Percentiles rank a stretch among this genome's conserved stretches.
These are phyloP conservation scores for Phocoena phocoena DNA, from an alignment of 2,113 vertebrate species.

Conservation along the genomic window DNA sequence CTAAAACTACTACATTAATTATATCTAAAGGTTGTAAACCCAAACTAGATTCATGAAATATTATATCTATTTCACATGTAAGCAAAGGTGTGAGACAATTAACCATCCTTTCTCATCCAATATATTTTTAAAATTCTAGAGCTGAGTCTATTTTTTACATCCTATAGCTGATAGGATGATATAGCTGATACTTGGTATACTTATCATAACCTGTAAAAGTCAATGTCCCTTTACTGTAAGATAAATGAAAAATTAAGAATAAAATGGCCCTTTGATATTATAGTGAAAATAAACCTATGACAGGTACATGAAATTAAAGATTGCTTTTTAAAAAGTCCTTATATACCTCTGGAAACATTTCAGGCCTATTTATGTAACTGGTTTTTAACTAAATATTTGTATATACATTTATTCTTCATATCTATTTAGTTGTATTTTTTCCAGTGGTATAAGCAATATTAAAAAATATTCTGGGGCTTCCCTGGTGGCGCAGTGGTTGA, in stretches of 20 bases:
- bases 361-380: neutral
- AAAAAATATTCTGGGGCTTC: neutral
- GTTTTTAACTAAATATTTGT: slow-evolving; percentile 29
- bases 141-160: neutral
- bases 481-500: too few species aligned
- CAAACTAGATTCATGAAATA: slow-evolving; percentile 1
- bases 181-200: neutral
- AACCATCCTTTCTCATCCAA: neutral
- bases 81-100: neutral
- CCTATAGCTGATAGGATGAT: neutral
- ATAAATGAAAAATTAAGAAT: slow-evolving; percentile 9
- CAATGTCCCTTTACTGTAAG: neutral
- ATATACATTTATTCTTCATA: slow-evolving; percentile 24
- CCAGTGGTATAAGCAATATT: neutral
- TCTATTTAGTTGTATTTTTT: neutral
- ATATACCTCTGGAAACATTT: neutral
- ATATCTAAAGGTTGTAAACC: slow-evolving; percentile 24
- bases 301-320: neutral
- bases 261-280: neutral
- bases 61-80: neutral
- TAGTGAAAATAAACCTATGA: slow-evolving; percentile 25
- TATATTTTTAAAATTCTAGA: neutral
- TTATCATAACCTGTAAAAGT: slow-evolving; percentile 12
- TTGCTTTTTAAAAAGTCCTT: neutral
- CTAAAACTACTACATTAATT: neutral